A percentile compares a stretch with the other conserved stretches of the same genome.
These are phyloP conservation scores for Melanotaenia trifasciata DNA, from an alignment of 2,797 vertebrate genomes.

Conservation along the genomic window DNA sequence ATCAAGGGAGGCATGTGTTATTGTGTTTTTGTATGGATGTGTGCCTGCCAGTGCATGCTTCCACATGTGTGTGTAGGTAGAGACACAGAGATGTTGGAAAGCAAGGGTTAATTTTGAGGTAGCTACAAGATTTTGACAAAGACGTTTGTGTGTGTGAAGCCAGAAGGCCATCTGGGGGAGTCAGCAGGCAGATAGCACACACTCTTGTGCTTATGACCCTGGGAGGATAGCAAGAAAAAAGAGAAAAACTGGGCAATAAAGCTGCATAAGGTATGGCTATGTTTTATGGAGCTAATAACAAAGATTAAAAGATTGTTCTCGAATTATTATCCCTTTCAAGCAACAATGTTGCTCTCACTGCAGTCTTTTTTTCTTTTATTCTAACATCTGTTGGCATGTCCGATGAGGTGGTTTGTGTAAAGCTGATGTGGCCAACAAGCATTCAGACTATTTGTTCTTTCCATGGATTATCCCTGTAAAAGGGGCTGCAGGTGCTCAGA, in stretches of 20 bases:
- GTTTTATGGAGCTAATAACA: slow-evolving; percentile 47
- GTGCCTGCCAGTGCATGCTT: slow-evolving; percentile 23
- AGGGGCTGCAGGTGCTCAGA: slow-evolving; percentile 76
- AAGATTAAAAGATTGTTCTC: slow-evolving; percentile 21
- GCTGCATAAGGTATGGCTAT: background rate
- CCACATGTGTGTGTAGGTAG: slow-evolving; percentile 6
- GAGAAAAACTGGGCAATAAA: slow-evolving; percentile 21
- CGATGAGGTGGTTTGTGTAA: slow-evolving; percentile 36
- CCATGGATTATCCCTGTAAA: slow-evolving; percentile 75
- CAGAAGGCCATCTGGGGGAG: slow-evolving; percentile 78
- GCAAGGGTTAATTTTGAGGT: slow-evolving; percentile 40
- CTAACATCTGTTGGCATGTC: slow-evolving; percentile 59
- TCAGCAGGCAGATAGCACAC: slow-evolving; percentile 27
- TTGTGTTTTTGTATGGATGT: slow-evolving; percentile 30
- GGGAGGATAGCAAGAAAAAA: slow-evolving; percentile 25
- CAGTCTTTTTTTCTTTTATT: background rate
- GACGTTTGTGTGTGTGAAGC: slow-evolving; percentile 72
- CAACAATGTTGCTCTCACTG: background rate
- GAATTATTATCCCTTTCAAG: slow-evolving; percentile 26
- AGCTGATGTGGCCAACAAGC: slow-evolving; percentile 66
- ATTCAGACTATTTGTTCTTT: slow-evolving; percentile 74
- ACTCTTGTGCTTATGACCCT: slow-evolving; percentile 43
- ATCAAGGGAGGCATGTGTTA: slow-evolving; percentile 49
- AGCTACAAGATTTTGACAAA: slow-evolving; percentile 55
- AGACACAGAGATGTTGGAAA: slow-evolving; percentile 13